These are phyloP conservation scores for Lindbergichthys nudifrons DNA, from an alignment of 2,797 vertebrate species.

Conservation along the genomic window DNA sequence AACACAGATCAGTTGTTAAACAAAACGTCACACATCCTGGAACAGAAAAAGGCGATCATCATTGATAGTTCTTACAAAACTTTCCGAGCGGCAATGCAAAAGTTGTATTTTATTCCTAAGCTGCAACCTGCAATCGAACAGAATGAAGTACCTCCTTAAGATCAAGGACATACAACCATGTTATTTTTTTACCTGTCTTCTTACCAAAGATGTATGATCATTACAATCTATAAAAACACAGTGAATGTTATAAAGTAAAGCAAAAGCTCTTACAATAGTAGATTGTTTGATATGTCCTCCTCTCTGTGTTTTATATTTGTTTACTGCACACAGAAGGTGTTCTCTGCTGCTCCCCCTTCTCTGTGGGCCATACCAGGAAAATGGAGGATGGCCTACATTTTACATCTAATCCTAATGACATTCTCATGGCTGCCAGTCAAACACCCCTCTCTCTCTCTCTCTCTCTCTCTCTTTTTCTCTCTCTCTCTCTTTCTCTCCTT, in stretches of 20 bases:
- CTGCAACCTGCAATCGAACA: slow-evolving; percentile 28
- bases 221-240: slow-evolving; percentile 62
- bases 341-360: slow-evolving; percentile 33
- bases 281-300: slow-evolving; percentile 35
- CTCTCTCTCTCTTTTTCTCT: slow-evolving; percentile 7
- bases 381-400: slow-evolving; percentile 69
- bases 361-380: slow-evolving; percentile 51
- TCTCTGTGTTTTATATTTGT: slow-evolving; percentile 50
- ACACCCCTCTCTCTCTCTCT: slow-evolving; percentile 17
- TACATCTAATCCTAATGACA: slow-evolving; percentile 75
- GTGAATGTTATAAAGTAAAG: slow-evolving; percentile 56
- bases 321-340: slow-evolving; percentile 48
- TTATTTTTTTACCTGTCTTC: slow-evolving; percentile 42
- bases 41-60: background rate
- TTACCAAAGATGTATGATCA: slow-evolving; percentile 60
- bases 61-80: background rate
- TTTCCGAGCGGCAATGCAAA: background rate
- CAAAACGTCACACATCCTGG: background rate
- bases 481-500: slow-evolving; percentile 6
- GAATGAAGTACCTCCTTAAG: slow-evolving; percentile 22
- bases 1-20: background rate
- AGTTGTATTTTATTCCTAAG: slow-evolving; percentile 12
- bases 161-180: slow-evolving; percentile 29
- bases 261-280: slow-evolving; percentile 42
- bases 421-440: slow-evolving; percentile 73